phyloP scores from a whole-genome alignment of 2,797 vertebrate genomes.

The Darevskia mixta region DNA sequence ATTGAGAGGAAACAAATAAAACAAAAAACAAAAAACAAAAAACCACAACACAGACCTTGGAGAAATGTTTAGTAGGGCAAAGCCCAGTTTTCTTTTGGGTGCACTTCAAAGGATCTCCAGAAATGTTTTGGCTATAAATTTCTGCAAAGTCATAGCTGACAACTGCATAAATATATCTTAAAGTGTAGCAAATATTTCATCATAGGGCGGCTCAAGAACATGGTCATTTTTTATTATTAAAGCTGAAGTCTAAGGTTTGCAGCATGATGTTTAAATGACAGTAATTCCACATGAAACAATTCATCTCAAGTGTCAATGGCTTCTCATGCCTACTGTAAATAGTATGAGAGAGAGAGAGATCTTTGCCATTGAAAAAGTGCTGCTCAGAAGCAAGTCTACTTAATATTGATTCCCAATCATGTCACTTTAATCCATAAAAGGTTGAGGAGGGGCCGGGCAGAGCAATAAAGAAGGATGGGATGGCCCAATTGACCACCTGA shows the following conservation, averaged over 20 bases:
- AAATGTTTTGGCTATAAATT: slow-evolving; percentile 83
- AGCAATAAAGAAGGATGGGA: no score
- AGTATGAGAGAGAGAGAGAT: neutral
- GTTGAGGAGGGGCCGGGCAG: neutral
- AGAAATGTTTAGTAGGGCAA: slow-evolving; percentile 48
- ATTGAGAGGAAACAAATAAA: no score
- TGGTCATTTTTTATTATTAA: slow-evolving; percentile 89
- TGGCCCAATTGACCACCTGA: no score
- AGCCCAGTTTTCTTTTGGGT: slow-evolving; percentile 97
- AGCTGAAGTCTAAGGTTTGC: slow-evolving; percentile 92
- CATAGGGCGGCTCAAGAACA: slow-evolving; percentile 91
- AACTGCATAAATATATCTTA: slow-evolving; percentile 90
- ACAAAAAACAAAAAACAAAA: no score
- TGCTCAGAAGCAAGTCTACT: neutral
- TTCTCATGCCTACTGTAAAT: slow-evolving; percentile 76
- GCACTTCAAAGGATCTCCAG: slow-evolving; percentile 91
- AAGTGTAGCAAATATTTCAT: slow-evolving; percentile 95
- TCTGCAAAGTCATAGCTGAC: slow-evolving; percentile 94
- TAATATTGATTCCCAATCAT: neutral
- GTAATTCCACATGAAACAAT: slow-evolving; percentile 85
- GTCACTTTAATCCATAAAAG: neutral
- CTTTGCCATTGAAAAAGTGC: neutral
- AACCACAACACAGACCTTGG: no score
- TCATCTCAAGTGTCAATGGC: slow-evolving; percentile 89
- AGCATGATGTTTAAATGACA: slow-evolving; percentile 94